Base-by-base conservation (phyloP, 2,797 vertebrate genomes). In the Melanogrammus aeglefinus region DNA sequence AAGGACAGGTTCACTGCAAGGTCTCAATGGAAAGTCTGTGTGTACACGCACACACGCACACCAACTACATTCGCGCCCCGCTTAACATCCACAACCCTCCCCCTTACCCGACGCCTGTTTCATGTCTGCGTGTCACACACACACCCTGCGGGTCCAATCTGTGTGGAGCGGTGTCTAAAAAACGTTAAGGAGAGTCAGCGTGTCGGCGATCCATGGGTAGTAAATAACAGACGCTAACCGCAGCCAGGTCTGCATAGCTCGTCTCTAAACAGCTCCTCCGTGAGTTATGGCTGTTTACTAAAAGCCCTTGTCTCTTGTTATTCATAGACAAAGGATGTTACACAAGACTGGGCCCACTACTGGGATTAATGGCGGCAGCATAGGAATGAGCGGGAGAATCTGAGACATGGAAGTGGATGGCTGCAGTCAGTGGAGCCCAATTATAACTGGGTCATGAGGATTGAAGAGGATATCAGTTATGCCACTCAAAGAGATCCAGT, bases 261-360 rank as follows among this genome's bases (percentile, higher is more conserved):
- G 3, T 80, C 88, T 92, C 88, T 90, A 93, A 94, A 94, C 92
- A 94, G 76, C 87, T 90, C 88, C 79, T 57, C 80, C 39, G 51
- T 92, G 91, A 94, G 90, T 94, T 90, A 93, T 89, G 57, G 86
- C 85, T 84, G 89, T 94, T 94, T 94, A 92, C 91, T 93, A 91
- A 91, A 92, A 92, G 90, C 87, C 83, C 84, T 86, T 80, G 88
- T 78, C 89, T 90, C 18, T 90, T 91, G 89, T 91, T 91, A 89
- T 91, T 88, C 85, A 88, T 88, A 85, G 83, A 86, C 86, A 86
- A 83, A 86, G 86, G 81, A 84, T 87, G 87, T 89, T 89, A 78
- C 80, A 88, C 83, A 83, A 86, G 21, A 14, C 41, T 41, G n/a
- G 82, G 81, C 85, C 84, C 85, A 79, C 83, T 79, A 78, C 79